A percentile compares a stretch with the other conserved stretches of the same genome.
Conservation (phyloP, 2,113 vertebrate genomes). For the Dasypus novemcinctus region DNA sequence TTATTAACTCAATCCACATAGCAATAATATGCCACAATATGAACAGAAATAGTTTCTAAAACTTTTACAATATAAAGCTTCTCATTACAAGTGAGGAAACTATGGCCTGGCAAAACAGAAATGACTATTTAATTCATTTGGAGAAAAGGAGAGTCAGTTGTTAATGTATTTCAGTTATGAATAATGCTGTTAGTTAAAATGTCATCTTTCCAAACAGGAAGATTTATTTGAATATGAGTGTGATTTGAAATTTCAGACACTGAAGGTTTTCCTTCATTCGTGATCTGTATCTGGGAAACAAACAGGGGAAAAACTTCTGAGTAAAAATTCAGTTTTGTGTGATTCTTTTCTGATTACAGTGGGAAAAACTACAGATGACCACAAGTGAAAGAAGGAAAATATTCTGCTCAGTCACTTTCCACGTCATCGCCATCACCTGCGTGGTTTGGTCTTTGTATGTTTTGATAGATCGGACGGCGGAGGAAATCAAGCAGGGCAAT, state of each 20-base stretch:
- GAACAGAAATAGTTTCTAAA: constrained; percentile 19
- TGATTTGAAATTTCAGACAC: not conserved
- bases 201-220: not conserved
- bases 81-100: not conserved
- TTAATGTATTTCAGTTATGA: not conserved
- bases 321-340: not conserved
- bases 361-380: constrained; percentile 97
- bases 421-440: constrained; percentile 93
- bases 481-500: constrained; percentile 94
- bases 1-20: not conserved
- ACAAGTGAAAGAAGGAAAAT: constrained; percentile 95
- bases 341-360: constrained; percentile 83
- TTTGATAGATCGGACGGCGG: constrained; percentile 90
- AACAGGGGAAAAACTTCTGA: not conserved
- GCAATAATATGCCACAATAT: not conserved
- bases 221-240: not conserved
- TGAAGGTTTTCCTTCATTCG: not conserved
- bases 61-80: not conserved
- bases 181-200: not conserved
- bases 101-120: not conserved
- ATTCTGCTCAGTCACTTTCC: constrained; percentile 95
- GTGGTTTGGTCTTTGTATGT: constrained; percentile 96
- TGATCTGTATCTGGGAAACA: too few species aligned
- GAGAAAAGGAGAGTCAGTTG: not conserved
- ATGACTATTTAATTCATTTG: not conserved